A percentile compares a stretch with the other conserved stretches of the same genome.
These are phyloP conservation scores for Pemphigus obesinymphae DNA, from an alignment of 1,140 invertebrate genomes.

Conservation along the genomic window DNA sequence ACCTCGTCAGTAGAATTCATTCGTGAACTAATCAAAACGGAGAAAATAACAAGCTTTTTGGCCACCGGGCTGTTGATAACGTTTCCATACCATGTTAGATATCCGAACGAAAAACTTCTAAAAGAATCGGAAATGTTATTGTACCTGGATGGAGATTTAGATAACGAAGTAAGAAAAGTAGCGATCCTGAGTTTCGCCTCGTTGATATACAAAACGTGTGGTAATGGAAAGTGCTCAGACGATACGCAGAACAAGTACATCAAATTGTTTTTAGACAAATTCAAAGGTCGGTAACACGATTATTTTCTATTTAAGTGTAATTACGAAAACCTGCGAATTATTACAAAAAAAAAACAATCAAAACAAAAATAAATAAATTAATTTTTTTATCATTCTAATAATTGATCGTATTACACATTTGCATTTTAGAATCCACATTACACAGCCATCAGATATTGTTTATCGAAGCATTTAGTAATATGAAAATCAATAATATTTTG, in stretches of 20 bases:
- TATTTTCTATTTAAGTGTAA: background rate
- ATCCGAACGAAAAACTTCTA: slow-evolving; percentile 56
- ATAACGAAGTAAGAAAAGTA: slow-evolving; percentile 58
- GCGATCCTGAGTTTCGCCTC: slow-evolving; percentile 66
- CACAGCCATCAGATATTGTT: slow-evolving; percentile 66
- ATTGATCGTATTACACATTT: background rate
- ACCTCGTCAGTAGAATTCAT: slow-evolving; percentile 60
- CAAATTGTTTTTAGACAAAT: slow-evolving; percentile 63
- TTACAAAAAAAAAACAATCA: background rate
- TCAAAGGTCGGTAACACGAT: slow-evolving; percentile 52
- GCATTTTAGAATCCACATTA: slow-evolving; percentile 56
- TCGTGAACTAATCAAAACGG: slow-evolving; percentile 59
- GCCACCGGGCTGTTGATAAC: slow-evolving; percentile 57
- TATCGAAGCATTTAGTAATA: slow-evolving; percentile 62
- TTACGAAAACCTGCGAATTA: background rate
- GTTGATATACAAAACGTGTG: slow-evolving; percentile 63
- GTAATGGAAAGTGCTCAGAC: slow-evolving; percentile 52
- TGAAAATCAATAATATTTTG: slow-evolving; percentile 58
- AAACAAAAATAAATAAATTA: background rate
- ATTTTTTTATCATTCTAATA: background rate
- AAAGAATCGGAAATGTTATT: slow-evolving; percentile 52
- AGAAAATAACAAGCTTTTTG: slow-evolving; percentile 57
- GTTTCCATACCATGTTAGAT: slow-evolving; percentile 59
- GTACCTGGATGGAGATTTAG: slow-evolving; percentile 49
- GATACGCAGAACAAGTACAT: slow-evolving; percentile 67